phyloP scores from a whole-genome alignment of 2,888 invertebrate species.

The Eupithecia pulchellata region DNA sequence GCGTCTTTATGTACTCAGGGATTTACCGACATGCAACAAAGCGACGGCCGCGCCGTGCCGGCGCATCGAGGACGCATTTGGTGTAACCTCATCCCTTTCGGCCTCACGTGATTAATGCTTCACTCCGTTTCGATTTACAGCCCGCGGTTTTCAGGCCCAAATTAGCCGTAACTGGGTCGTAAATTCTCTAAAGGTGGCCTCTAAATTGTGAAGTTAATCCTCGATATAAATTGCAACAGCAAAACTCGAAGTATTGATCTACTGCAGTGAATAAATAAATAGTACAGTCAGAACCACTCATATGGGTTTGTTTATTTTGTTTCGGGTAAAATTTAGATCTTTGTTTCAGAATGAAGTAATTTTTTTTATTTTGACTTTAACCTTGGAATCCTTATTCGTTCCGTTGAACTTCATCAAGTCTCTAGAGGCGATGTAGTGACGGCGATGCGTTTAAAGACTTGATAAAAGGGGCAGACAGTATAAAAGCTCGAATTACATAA shows the following conservation, averaged over 20 bases:
- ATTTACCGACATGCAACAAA: not conserved
- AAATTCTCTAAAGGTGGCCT: conserved; percentile 56
- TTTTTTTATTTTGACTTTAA: too few species aligned
- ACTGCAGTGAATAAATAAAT: conserved; percentile 22
- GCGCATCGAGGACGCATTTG: not conserved
- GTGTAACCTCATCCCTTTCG: conserved; percentile 26
- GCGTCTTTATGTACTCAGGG: not conserved
- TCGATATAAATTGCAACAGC: conserved; percentile 39
- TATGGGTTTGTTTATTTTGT: conserved; percentile 7
- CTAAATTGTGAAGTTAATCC: conserved; percentile 44
- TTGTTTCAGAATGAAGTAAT: not conserved
- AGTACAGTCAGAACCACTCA: not conserved
- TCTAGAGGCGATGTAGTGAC: not conserved
- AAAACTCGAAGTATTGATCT: conserved; percentile 39
- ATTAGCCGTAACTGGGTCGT: conserved; percentile 63
- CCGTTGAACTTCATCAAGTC: not conserved
- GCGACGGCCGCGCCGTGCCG: too few species aligned
- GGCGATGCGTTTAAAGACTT: not conserved
- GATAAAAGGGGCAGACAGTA: not conserved
- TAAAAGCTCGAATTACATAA: too few species aligned
- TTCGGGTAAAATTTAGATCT: not conserved
- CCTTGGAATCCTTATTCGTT: not conserved
- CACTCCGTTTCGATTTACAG: conserved; percentile 65
- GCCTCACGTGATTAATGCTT: conserved; percentile 62
- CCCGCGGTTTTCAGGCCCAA: conserved; percentile 63